phyloP scores from a whole-genome alignment of 2,888 invertebrate genomes.

The Leistus spinibarbis region DNA sequence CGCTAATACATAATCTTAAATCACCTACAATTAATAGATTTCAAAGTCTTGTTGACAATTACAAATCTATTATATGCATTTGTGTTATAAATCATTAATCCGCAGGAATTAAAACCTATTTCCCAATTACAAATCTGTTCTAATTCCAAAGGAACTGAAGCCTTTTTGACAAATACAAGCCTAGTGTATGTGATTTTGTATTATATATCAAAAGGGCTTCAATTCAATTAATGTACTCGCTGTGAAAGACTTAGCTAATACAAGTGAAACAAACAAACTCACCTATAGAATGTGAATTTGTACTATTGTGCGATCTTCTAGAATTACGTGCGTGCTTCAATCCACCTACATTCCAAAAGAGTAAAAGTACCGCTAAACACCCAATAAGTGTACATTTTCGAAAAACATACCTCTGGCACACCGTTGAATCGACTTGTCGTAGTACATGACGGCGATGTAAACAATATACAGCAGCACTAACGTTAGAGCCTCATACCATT shows the following conservation, averaged over 20 bases:
- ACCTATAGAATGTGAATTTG: constrained; percentile 36
- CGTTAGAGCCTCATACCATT: constrained; percentile 80
- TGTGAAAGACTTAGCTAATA: not conserved
- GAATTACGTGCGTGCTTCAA: constrained; percentile 37
- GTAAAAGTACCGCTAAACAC: not conserved
- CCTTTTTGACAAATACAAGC: too few species aligned
- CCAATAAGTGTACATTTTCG: not conserved
- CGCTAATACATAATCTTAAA: too few species aligned
- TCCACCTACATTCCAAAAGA: constrained; percentile 15
- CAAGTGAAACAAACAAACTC: constrained; percentile 12
- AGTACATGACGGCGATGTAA: constrained; percentile 72
- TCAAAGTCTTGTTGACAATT: too few species aligned
- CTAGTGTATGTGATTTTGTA: too few species aligned
- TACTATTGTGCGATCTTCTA: constrained; percentile 50
- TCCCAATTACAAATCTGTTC: too few species aligned
- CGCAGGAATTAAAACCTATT: too few species aligned
- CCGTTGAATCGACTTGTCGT: constrained; percentile 81
- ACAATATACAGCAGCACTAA: constrained; percentile 74
- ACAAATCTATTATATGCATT: too few species aligned
- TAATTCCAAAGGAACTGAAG: too few species aligned
- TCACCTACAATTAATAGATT: too few species aligned
- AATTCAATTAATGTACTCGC: too few species aligned
- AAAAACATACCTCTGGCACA: constrained; percentile 73
- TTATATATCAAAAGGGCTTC: too few species aligned
- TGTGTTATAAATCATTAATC: too few species aligned